These are phyloP conservation scores for Stomatorhinus walkeri DNA, from an alignment of 2,797 vertebrate species.

Conservation along the genomic window DNA sequence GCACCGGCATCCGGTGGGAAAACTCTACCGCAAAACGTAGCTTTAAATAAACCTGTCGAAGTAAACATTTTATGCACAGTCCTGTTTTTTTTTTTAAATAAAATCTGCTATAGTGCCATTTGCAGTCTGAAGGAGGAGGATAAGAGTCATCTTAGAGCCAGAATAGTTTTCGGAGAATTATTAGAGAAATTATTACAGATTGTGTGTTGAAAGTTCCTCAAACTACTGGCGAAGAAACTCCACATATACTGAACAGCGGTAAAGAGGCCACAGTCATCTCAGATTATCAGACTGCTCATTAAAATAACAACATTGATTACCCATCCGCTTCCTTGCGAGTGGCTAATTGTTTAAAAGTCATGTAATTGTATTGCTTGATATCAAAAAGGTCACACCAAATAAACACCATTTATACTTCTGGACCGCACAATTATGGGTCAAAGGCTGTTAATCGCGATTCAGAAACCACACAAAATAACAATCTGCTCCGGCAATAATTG, in stretches of 20 bases:
- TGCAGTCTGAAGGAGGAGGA: background rate
- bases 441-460: background rate
- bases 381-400: conserved; percentile 8
- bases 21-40: background rate
- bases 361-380: background rate
- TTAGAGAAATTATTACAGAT: background rate
- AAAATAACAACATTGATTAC: conserved; percentile 10
- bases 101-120: background rate
- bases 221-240: background rate
- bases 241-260: background rate
- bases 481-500: background rate
- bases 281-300: background rate
- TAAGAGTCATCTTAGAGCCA: background rate
- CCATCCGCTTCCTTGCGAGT: background rate
- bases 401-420: conserved; percentile 7
- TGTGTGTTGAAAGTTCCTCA: background rate
- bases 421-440: background rate
- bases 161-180: background rate
- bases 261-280: background rate
- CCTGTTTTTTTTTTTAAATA: background rate
- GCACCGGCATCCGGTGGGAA: background rate
- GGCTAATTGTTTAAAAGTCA: conserved; percentile 12
- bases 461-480: background rate
- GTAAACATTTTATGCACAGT: background rate
- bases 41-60: background rate